Evolutionary conservation across 2,888 invertebrate genomes (phyloP).

Genomic region (Lissonota sp.): DNA sequence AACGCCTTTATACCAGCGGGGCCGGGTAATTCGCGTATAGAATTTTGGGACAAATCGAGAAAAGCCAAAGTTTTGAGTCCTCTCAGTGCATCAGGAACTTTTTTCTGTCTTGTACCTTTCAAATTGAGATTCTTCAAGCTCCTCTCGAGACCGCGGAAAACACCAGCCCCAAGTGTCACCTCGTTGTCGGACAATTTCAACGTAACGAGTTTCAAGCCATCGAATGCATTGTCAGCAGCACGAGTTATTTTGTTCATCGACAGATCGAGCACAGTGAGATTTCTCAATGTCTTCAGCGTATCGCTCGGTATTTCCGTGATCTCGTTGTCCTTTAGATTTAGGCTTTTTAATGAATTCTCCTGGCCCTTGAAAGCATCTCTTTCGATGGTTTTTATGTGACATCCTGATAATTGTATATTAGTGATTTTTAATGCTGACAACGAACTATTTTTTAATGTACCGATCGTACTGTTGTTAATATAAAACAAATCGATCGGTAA

Average conservation of each 20-base stretch:
- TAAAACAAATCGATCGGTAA: constrained; percentile 92
- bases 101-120: constrained; percentile 93
- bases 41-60: constrained; percentile 95
- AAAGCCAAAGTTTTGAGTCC: constrained; percentile 93
- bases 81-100: constrained; percentile 91
- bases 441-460: constrained; percentile 88
- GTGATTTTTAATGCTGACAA: constrained; percentile 90
- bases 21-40: constrained; percentile 92
- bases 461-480: constrained; percentile 94
- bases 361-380: constrained; percentile 93
- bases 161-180: constrained; percentile 88
- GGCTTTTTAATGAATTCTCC: constrained; percentile 91
- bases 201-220: constrained; percentile 90
- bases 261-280: constrained; percentile 92
- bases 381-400: constrained; percentile 89
- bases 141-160: constrained; percentile 92
- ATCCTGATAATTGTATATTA: constrained; percentile 94
- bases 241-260: constrained; percentile 91
- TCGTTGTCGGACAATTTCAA: constrained; percentile 95
- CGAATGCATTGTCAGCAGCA: constrained; percentile 91
- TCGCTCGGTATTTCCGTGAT: constrained; percentile 91
- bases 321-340: constrained; percentile 94
- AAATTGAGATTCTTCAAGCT: constrained; percentile 95
- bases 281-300: constrained; percentile 88
- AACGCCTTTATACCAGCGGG: constrained; percentile 88